phyloP scores from a whole-genome alignment of 2,888 invertebrate species.

The Notodonta ziczac region DNA sequence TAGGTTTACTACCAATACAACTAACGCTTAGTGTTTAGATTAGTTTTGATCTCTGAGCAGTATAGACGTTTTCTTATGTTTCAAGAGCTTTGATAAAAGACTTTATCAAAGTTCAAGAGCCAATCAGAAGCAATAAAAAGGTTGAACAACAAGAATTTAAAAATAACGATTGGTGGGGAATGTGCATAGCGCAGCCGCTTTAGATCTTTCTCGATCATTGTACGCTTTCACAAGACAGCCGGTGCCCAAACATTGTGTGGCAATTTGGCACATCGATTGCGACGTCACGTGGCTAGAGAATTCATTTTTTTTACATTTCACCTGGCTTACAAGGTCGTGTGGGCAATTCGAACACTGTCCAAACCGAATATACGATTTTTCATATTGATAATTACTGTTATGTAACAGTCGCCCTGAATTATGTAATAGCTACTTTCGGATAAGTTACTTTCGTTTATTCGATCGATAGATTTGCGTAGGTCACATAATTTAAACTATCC shows the following conservation, averaged over 20 bases:
- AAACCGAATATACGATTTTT: background rate
- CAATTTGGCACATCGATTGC: constrained; percentile 18
- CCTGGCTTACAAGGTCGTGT: constrained; percentile 20
- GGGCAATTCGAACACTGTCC: constrained; percentile 12
- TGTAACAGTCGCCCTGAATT: background rate
- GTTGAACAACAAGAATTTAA: no score
- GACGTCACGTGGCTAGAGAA: constrained; percentile 5
- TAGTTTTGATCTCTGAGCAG: no score
- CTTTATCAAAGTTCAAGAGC: no score
- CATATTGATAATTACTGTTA: background rate
- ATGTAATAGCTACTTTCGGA: background rate
- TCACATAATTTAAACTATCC: no score
- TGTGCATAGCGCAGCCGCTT: no score
- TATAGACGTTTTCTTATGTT: no score
- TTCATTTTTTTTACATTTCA: constrained; percentile 8
- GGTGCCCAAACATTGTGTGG: constrained; percentile 14
- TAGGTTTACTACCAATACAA: no score
- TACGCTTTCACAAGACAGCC: constrained; percentile 27
- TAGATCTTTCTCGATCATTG: constrained; percentile 18
- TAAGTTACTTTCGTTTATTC: background rate
- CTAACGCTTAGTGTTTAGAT: no score
- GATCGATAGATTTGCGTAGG: no score
- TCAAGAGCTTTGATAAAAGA: no score
- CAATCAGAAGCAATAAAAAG: no score
- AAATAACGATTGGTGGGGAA: no score